Base-by-base conservation (phyloP, 2,888 invertebrate genomes). In the Drosophila trichaetosa region DNA sequence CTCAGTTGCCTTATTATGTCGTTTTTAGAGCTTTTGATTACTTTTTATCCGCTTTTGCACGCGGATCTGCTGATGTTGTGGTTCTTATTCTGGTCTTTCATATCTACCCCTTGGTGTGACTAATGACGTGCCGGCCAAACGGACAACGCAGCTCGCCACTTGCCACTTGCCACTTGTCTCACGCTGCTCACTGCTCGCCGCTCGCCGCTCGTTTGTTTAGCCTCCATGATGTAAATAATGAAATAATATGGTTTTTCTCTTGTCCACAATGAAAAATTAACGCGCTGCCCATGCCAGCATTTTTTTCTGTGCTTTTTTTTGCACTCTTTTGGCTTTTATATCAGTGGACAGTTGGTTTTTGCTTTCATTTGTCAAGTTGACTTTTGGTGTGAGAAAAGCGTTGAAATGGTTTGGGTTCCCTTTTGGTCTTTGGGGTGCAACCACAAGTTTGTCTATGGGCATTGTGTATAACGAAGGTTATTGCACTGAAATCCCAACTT, bases 241-340 rank as follows among this genome's bases (percentile, higher is more conserved):
- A 87, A 87, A 87, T 87, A 90, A 83, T 90, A 90, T 90, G 84
- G 67, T 76, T 82, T 88, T 82, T 76, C 80, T 82, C 74, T 78
- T 88, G 84, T 82, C 82, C 75, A 76, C 80, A 87, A 80, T 90
- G 87, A 90, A 89, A 87, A 90, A 90, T 89, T 90, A 87, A 83
- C 83, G 77, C 76, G 71, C 69, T 81, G 77, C 63, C 75, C 86
- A 79, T 69, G 76, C 80, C 75, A 69, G 76, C 68, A 79, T 69
- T 40, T 46, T 58, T 57, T 57, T 38, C 60, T 52, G 53, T 60
- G 8, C 10, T 52, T 51, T 48, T 34, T 80, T 74, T 79, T 73
- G 62, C 61, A 65, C 72, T 65, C 76, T 78, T 66, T 82, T 79
- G 69, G 60, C 52, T 70, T 62, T 52, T 53, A 65, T 63, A 67